Conservation (phyloP, 2,797 vertebrate species). For the Xyrichtys novacula region DNA sequence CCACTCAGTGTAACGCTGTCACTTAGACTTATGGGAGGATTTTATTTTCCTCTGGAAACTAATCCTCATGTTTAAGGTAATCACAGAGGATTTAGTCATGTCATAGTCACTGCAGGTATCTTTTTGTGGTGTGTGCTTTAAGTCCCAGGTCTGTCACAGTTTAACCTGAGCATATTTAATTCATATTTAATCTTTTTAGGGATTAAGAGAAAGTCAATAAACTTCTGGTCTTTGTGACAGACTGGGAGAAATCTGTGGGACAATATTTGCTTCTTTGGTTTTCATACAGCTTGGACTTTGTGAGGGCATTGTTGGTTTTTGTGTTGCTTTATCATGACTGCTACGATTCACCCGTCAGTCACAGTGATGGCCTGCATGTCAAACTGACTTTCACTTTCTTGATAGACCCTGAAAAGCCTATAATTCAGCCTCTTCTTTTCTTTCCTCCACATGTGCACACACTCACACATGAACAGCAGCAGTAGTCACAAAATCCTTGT, state of each 20-base stretch:
- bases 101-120: slow-evolving; percentile 65
- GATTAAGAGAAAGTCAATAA: slow-evolving; percentile 55
- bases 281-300: slow-evolving; percentile 9
- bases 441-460: not conserved
- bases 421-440: not conserved
- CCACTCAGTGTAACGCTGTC: slow-evolving; percentile 62
- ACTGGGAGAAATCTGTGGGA: not conserved
- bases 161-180: slow-evolving; percentile 64
- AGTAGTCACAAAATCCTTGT: slow-evolving; percentile 23
- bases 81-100: slow-evolving; percentile 70
- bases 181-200: slow-evolving; percentile 62
- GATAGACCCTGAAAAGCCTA: not conserved
- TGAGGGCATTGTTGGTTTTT: slow-evolving; percentile 1
- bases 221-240: slow-evolving; percentile 21
- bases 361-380: slow-evolving; percentile 7
- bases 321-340: not conserved
- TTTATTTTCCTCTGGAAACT: slow-evolving; percentile 56
- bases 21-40: slow-evolving; percentile 71
- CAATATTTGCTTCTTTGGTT: slow-evolving; percentile 29
- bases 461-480: not conserved
- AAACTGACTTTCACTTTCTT: slow-evolving; percentile 2
- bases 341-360: slow-evolving; percentile 6
- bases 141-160: slow-evolving; percentile 56
- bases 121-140: slow-evolving; percentile 57
- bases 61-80: slow-evolving; percentile 77